Evolutionary conservation across 2,113 vertebrate genomes (phyloP).

Genomic region (Centropus bengalensis): DNA sequence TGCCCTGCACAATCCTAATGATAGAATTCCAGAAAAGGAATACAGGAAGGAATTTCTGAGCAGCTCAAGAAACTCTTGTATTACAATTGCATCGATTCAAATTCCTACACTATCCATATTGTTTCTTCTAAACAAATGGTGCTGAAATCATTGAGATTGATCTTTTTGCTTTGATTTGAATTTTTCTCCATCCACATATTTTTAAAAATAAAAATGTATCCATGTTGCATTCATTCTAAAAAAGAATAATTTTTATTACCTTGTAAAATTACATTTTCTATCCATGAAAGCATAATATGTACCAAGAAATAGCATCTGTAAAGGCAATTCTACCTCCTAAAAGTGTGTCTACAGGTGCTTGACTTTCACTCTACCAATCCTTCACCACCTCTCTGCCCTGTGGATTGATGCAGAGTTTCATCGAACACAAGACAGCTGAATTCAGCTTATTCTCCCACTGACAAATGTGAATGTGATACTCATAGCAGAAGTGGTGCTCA

Average conservation of each 20-base stretch:
- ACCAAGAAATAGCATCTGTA: background rate
- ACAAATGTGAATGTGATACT: background rate
- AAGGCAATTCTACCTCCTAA: background rate
- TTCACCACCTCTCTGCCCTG: background rate
- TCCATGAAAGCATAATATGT: background rate
- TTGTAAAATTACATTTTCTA: background rate
- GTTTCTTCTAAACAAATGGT: background rate
- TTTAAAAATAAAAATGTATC: background rate
- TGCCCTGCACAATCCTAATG: background rate
- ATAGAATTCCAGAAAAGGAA: background rate
- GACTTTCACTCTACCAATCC: background rate
- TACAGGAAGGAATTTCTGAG: background rate
- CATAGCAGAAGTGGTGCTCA: background rate
- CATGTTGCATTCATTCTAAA: background rate
- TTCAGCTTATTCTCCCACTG: background rate
- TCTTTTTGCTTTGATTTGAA: background rate
- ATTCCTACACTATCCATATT: background rate
- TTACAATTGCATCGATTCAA: background rate
- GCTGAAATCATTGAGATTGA: background rate
- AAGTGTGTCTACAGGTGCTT: background rate
- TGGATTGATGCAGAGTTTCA: background rate
- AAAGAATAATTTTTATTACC: background rate
- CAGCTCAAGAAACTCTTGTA: background rate
- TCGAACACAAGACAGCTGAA: background rate
- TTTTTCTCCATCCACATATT: background rate